Evolutionary conservation across 2,113 vertebrate genomes (phyloP).

Genomic region (Chamaea fasciata): DNA sequence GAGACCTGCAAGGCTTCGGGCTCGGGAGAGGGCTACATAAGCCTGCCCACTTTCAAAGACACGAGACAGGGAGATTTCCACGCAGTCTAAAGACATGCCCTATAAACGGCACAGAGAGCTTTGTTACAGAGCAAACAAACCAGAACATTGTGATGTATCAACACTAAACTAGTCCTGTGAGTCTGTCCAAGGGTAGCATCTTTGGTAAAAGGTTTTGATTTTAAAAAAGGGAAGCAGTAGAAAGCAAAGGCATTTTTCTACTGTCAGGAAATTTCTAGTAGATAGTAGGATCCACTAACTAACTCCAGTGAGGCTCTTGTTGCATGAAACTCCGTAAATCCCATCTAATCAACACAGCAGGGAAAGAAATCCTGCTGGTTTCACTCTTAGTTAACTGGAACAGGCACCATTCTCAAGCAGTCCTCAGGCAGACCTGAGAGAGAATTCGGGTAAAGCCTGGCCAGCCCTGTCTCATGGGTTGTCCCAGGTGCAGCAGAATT

Average conservation of each 20-base stretch:
- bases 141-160: background rate
- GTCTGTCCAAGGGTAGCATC: background rate
- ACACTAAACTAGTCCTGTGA: background rate
- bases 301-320: background rate
- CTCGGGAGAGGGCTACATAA: conserved; percentile 92
- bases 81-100: conserved; percentile 92
- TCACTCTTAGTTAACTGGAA: background rate
- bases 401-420: background rate
- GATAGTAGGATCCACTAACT: background rate
- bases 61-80: conserved; percentile 89
- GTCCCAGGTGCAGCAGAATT: background rate
- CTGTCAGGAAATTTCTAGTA: background rate
- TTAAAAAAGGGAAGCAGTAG: background rate
- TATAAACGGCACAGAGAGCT: conserved; percentile 7
- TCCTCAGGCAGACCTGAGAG: background rate
- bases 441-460: background rate
- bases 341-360: background rate
- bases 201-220: background rate
- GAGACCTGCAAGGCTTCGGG: conserved; percentile 85
- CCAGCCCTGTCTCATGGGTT: background rate
- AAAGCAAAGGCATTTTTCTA: background rate
- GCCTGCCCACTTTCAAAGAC: conserved; percentile 96
- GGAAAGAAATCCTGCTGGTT: background rate
- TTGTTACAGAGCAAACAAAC: background rate
- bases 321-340: background rate